Conservation (phyloP, 1,140 invertebrate genomes). For the Procambarus clarkii region DNA sequence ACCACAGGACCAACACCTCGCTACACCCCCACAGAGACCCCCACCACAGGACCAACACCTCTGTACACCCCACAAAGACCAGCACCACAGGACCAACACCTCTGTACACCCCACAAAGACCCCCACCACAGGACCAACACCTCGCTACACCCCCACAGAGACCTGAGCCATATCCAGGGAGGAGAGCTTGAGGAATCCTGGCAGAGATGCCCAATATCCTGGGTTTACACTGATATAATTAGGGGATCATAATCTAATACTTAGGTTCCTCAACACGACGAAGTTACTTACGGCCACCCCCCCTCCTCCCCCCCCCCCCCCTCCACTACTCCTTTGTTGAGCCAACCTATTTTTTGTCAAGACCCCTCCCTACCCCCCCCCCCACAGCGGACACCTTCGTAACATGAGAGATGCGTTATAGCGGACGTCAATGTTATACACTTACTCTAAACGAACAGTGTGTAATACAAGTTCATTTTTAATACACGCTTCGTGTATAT, state of each 20-base stretch:
- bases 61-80: no score
- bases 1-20: no score
- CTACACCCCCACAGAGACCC: no score
- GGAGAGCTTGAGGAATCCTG: neutral
- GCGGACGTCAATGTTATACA: neutral
- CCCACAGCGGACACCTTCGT: conserved; percentile 18
- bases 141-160: conserved; percentile 3
- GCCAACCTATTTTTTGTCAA: conserved; percentile 21
- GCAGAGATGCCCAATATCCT: conserved; percentile 26
- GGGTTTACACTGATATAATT: conserved; percentile 61
- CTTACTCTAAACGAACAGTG: no score
- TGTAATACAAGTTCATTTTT: no score
- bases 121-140: neutral
- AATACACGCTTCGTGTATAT: no score
- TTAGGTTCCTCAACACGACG: conserved; percentile 52
- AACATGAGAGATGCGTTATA: neutral
- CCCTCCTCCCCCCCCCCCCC: neutral
- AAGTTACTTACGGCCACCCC: conserved; percentile 38
- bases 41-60: no score
- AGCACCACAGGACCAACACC: no score
- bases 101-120: no score
- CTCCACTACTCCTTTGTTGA: conserved; percentile 38
- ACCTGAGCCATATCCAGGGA: conserved; percentile 18
- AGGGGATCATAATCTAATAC: conserved; percentile 58
- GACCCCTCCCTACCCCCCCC: neutral